Evolutionary conservation across 2,113 vertebrate species (phyloP), one percentile per base, ranked within the genome.

Genomic region (Macroglossus sobrinus): DNA sequence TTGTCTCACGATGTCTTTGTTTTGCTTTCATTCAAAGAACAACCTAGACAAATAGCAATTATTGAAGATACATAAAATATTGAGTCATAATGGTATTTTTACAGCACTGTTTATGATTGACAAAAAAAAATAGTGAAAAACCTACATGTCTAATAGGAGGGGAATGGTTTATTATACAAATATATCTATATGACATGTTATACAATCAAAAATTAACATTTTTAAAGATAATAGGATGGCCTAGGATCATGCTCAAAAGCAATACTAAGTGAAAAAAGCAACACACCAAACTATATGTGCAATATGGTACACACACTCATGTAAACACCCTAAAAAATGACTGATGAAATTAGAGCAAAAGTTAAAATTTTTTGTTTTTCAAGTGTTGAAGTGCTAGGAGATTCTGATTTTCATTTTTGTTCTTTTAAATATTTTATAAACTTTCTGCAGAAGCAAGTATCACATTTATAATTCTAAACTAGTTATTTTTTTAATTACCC

Each of bases 401-500:
- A 61, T 76, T 96, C 64, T 57, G 64, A 81, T 57, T 80, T 68
- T 74, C 68, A 66, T 59, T 76, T 92, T 85, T 94, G 43, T 28
- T 22, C 28, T 45, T 85, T 91, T 79, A 35, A 24, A 6, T 47
- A 64, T 66, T 93, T 69, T 79, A 47, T 75, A 63, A 86, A 38
- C 33, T 84, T 95, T 75, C 12, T 21, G 4, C 16, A 63, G n/a
- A 88, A 81, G 35, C 15, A 57, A 72, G 30, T 24, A 21, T 28
- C 84, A 7, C 35, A 24, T 86, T 92, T 91, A 81, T 89, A 71
- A 88, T 76, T 93, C 81, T 47, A 53, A 91, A 2, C 26, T 9
- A 38, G 28, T 80, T 84, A 69, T 76, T 84, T 72, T 63, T 81
- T 84, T 63, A 94, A 84, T 87, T 61, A 80, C 19, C 14, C 38